Evolutionary conservation across 2,113 vertebrate species (phyloP), one percentile per base, ranked within the genome.

Genomic region (Atherinomorus stipes): DNA sequence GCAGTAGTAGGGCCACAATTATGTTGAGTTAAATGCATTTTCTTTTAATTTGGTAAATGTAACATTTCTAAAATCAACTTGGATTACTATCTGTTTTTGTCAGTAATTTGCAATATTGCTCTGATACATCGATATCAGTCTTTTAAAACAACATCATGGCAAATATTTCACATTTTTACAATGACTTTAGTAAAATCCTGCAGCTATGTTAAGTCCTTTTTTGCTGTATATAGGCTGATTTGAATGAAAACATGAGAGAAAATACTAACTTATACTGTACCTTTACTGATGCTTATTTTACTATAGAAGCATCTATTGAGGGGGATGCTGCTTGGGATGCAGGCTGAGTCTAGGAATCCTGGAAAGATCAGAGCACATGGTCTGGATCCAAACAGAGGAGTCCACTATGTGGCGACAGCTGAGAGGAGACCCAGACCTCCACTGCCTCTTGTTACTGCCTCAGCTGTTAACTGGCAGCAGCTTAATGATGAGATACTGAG

Each of bases 321-420:
- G 21, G 50, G 44, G 68, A 69, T 86, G 84, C 58, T 75, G 60
- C 31, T 64, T 42, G 54, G 50, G 77, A 81, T 81, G 78, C 57
- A 52, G 67, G 5, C 65, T 65, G 44, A 51, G 40, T 37, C 19
- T 38, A 71, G 62, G 71, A 61, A 58, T 69, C 72, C 53, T 75
- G 23, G 68, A 81, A 50, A 70, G 74, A 68, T 67, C 69, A 11
- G 16, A 76, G 50, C 79, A 88, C 76, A 76, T 86, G 83, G 54
- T 90, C 67, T 26, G 58, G 47, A 74, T 66, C 69, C 57, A 80
- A 60, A 89, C 74, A 85, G 74, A 87, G 72, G 77, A 71, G 63
- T 57, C 74, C 52, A 81, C 70, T 88, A 38, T 86, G 85, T 80
- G 77, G 37, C 11, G 67, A 91, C 92, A 93, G 92, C 92, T 93